These are phyloP conservation scores for Darevskia nairensis DNA, from an alignment of 2,797 vertebrate genomes.

Conservation along the genomic window DNA sequence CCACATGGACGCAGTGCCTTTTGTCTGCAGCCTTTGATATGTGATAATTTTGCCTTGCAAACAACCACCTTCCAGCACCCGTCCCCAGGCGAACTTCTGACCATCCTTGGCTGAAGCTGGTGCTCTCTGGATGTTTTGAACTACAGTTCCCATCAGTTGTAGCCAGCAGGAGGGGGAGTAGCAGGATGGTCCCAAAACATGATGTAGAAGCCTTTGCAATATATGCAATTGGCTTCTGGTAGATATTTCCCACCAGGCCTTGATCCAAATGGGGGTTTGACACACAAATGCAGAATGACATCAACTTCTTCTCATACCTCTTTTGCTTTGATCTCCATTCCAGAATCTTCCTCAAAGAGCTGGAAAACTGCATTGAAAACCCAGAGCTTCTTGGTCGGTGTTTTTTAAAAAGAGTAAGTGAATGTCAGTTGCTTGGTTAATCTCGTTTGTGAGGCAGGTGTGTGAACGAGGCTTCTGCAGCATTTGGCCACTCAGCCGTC, in stretches of 20 bases:
- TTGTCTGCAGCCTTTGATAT: not conserved
- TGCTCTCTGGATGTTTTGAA: not conserved
- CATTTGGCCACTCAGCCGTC: too few species aligned
- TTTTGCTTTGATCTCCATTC: constrained; percentile 38
- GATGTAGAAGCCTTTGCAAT: not conserved
- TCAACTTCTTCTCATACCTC: not conserved
- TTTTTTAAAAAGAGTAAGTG: constrained; percentile 94
- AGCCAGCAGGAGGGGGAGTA: too few species aligned
- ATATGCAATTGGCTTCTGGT: not conserved
- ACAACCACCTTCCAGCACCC: not conserved
- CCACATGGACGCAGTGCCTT: too few species aligned
- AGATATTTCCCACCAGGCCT: not conserved
- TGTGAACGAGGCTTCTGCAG: too few species aligned
- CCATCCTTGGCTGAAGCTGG: not conserved
- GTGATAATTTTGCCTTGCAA: not conserved
- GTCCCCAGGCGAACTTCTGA: too few species aligned
- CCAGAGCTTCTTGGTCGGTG: constrained; percentile 91
- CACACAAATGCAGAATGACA: not conserved
- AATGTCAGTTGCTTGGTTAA: constrained; percentile 7
- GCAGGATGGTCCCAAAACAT: not conserved
- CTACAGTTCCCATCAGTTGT: not conserved
- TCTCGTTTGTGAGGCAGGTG: too few species aligned
- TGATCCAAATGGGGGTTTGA: not conserved
- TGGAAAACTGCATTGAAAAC: constrained; percentile 91
- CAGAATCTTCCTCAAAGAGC: constrained; percentile 93